These are phyloP conservation scores for Latheticus oryzae DNA, from an alignment of 2,888 invertebrate genomes.

Conservation along the genomic window DNA sequence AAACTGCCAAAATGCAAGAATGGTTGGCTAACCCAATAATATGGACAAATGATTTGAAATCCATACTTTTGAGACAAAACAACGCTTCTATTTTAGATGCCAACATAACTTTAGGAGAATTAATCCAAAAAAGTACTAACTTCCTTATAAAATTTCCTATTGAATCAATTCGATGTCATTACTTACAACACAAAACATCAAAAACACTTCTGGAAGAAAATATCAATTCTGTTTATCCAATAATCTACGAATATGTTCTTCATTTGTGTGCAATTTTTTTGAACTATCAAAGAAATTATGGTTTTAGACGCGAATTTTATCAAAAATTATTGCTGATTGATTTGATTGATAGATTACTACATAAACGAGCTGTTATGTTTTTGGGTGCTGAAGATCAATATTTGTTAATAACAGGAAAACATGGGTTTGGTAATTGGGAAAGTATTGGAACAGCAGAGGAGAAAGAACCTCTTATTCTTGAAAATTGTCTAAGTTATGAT, in stretches of 20 bases:
- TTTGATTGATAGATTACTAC: conserved; percentile 70
- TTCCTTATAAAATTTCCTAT: conserved; percentile 32
- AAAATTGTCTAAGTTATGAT: conserved; percentile 73
- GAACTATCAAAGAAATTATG: conserved; percentile 68
- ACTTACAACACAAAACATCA: conserved; percentile 8
- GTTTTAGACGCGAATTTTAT: conserved; percentile 65
- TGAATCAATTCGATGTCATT: conserved; percentile 10
- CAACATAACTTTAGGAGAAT: background rate
- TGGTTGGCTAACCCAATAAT: background rate
- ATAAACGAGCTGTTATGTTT: conserved; percentile 70
- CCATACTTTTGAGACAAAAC: background rate
- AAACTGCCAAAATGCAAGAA: background rate
- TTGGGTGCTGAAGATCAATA: conserved; percentile 67
- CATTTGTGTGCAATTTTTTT: conserved; percentile 73
- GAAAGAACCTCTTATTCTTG: conserved; percentile 67
- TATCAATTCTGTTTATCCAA: conserved; percentile 69
- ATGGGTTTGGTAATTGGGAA: conserved; percentile 70
- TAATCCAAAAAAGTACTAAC: conserved; percentile 6
- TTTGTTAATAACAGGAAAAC: conserved; percentile 66
- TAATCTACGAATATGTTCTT: conserved; percentile 75
- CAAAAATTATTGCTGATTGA: conserved; percentile 70
- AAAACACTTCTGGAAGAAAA: conserved; percentile 57
- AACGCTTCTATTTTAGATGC: background rate
- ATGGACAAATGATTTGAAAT: conserved; percentile 2
- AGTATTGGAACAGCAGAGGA: conserved; percentile 70